Base-by-base conservation (phyloP, 2,797 vertebrate species). In the Tamandua tetradactyla region DNA sequence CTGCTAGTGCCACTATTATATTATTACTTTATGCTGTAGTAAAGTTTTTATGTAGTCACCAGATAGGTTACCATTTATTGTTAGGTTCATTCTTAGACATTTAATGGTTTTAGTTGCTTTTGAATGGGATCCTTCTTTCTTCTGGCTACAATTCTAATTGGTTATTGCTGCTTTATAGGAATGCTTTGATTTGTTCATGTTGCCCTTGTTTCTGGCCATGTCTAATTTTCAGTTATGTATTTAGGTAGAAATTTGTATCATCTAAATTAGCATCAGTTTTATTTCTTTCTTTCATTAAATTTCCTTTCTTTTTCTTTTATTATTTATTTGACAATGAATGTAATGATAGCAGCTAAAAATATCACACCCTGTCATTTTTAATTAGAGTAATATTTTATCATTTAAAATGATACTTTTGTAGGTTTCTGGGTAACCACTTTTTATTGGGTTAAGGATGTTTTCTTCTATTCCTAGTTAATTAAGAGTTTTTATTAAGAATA, bases 381-480 rank as follows among this genome's bases (percentile, higher is more conserved):
- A 59, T 52, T 20, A 57, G 37, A 71, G 1, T 79, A 80, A 47
- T 42, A 94, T 40, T 35, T 40, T 85, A 14, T 64, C 35, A 85
- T 55, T 57, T 52, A 82, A 93, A 91, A 47, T 68, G 2, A 64
- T 92, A 5, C 2, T 55, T 87, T 57, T 32, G 4, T 37, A 55
- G n/a, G 9, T 49, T 87, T 74, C 35, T 71, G 7, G 7, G 25
- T 72, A 87, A 66, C 18, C 49, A 68, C 1, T 71, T 2, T 72
- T 90, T n/a, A 47, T 83, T 22, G 91, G 3, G 25, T 89, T 81
- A 80, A 71, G 23, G 1, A 87, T 27, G 4, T n/a, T 69, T 92
- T 89, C 7, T 71, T 95, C 44, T 57, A 68, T 44, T 59, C 13
- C 68, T 49, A 44, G 94, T 93, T 91, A 83, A 95, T 93, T 91